Conservation (phyloP, 1,140 invertebrate species). For the Ostrea edulis region DNA sequence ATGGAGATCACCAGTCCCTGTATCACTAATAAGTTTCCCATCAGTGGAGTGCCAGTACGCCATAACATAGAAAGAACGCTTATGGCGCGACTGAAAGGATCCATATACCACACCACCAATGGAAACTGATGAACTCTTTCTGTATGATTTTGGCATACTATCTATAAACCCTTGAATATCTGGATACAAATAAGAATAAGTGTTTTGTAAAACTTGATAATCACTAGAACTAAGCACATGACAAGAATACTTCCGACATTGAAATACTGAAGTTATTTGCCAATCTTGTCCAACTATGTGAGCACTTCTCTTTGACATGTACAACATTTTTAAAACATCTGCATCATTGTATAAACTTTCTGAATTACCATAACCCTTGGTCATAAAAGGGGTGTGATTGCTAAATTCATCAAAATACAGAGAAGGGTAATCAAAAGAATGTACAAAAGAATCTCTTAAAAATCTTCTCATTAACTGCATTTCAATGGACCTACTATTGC, state of each 20-base stretch:
- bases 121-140: neutral
- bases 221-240: neutral
- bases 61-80: conserved; percentile 35
- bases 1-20: neutral
- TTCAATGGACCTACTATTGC: no score
- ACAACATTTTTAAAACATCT: neutral
- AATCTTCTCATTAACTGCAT: conserved; percentile 47
- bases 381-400: neutral
- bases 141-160: neutral
- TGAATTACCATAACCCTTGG: neutral
- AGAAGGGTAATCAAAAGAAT: conserved; percentile 3
- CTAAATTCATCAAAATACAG: neutral
- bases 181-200: conserved; percentile 11
- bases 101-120: conserved; percentile 27
- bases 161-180: neutral
- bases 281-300: neutral
- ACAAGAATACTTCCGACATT: neutral
- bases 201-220: conserved; percentile 1
- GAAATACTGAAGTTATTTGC: neutral
- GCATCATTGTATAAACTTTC: neutral
- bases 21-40: conserved; percentile 34
- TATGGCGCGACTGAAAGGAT: neutral
- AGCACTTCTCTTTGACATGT: no score
- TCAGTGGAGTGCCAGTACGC: conserved; percentile 35
- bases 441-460: conserved; percentile 26